Percentiles rank a stretch among this genome's conserved stretches.
Conservation (phyloP, 2,797 vertebrate species). For the Sorex maritimensis region DNA sequence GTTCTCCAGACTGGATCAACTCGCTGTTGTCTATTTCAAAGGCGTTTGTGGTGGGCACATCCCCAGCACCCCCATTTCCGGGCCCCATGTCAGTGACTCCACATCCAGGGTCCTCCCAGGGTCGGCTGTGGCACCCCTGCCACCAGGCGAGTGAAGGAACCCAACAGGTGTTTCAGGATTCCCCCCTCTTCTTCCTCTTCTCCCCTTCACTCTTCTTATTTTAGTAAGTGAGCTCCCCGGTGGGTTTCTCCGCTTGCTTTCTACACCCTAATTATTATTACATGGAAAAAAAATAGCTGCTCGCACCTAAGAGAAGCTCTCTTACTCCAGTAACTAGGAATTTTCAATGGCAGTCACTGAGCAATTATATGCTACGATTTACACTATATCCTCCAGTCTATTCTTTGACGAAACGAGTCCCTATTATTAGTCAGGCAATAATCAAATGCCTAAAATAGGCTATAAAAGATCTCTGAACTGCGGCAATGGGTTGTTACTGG, state of each 20-base stretch:
- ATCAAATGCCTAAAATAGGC: constrained; percentile 90
- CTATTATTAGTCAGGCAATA: constrained; percentile 90
- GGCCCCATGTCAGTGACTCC: neutral
- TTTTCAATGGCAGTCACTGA: constrained; percentile 85
- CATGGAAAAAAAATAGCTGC: constrained; percentile 80
- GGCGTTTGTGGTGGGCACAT: too few species aligned
- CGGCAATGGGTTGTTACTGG: constrained; percentile 54
- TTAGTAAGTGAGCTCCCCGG: constrained; percentile 30
- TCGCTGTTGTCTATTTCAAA: neutral
- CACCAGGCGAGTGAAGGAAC: neutral
- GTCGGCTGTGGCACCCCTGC: neutral
- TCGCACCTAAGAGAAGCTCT: constrained; percentile 70
- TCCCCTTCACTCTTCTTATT: neutral
- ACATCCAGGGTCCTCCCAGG: neutral
- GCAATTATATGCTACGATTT: constrained; percentile 84
- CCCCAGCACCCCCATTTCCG: too few species aligned
- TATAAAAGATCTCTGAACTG: constrained; percentile 83
- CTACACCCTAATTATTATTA: constrained; percentile 82
- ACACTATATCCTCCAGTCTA: constrained; percentile 81
- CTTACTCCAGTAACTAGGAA: constrained; percentile 74
- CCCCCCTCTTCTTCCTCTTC: neutral
- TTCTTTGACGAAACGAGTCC: constrained; percentile 87
- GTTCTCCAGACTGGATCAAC: too few species aligned
- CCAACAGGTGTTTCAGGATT: neutral
- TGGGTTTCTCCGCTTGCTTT: constrained; percentile 78